These are phyloP conservation scores for Eufriesea mexicana DNA, from an alignment of 1,140 invertebrate species.

Conservation along the genomic window DNA sequence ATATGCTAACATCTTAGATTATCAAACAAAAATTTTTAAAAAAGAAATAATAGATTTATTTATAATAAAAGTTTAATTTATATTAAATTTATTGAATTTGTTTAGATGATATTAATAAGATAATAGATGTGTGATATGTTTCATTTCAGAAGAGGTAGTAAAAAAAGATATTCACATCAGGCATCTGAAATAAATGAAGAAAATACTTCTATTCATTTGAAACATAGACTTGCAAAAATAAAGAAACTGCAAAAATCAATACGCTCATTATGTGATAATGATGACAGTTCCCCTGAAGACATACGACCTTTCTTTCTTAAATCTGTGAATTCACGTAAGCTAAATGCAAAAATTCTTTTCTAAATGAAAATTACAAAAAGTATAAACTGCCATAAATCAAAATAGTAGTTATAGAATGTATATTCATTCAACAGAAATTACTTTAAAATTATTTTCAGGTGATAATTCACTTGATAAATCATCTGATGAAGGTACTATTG, in stretches of 20 bases:
- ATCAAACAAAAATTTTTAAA: too few species aligned
- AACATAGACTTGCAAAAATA: slow-evolving; percentile 7
- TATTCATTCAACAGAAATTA: not conserved
- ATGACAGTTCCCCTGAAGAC: slow-evolving; percentile 8
- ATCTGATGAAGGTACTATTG: not conserved
- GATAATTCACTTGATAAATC: not conserved
- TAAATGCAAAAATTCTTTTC: not conserved
- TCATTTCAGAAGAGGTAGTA: slow-evolving; percentile 24
- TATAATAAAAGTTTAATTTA: not conserved
- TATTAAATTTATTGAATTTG: not conserved
- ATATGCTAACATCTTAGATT: not conserved
- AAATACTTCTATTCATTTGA: slow-evolving; percentile 56
- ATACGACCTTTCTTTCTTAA: not conserved
- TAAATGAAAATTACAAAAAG: not conserved
- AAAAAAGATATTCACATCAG: slow-evolving; percentile 23
- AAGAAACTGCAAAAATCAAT: slow-evolving; percentile 23
- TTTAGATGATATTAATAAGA: not conserved
- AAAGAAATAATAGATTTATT: not conserved
- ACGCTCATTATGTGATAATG: slow-evolving; percentile 47
- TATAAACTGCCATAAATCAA: not conserved
- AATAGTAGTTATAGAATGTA: too few species aligned
- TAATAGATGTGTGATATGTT: not conserved
- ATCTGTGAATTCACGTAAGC: not conserved
- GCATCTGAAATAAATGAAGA: slow-evolving; percentile 30
- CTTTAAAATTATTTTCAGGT: not conserved